Conservation (phyloP, 2,113 vertebrate genomes). For the Pachyramphus minor region DNA sequence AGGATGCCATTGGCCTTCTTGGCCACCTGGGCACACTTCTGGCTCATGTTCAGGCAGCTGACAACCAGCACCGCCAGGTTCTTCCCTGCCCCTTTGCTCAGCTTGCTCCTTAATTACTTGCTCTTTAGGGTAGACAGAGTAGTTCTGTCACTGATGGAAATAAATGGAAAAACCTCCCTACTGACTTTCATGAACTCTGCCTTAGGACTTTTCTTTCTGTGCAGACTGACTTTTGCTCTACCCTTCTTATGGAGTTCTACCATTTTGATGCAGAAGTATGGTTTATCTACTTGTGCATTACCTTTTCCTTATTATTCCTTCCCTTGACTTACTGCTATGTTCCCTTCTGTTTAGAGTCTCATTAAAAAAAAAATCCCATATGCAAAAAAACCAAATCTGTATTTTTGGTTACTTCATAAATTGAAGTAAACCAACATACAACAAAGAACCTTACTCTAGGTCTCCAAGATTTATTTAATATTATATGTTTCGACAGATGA, state of each 20-base stretch:
- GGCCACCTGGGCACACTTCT: neutral
- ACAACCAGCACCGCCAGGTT: neutral
- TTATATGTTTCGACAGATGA: neutral
- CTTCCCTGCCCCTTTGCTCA: neutral
- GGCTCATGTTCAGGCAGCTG: neutral
- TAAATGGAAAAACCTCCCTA: neutral
- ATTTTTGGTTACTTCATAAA: neutral
- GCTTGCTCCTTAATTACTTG: neutral
- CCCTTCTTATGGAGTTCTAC: neutral
- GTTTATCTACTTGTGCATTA: neutral
- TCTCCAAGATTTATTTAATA: neutral
- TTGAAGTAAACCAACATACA: neutral
- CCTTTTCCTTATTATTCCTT: neutral
- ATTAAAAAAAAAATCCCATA: neutral
- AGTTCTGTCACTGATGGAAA: neutral
- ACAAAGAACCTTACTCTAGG: neutral
- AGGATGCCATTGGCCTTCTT: neutral
- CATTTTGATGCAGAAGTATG: neutral
- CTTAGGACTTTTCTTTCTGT: neutral
- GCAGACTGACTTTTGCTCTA: neutral
- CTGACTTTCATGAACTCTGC: neutral
- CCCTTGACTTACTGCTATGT: neutral
- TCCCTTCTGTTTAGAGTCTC: neutral
- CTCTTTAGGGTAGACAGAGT: neutral
- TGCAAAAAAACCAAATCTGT: neutral